Base-by-base conservation (phyloP, 2,888 invertebrate genomes). In the Unio delphinus region DNA sequence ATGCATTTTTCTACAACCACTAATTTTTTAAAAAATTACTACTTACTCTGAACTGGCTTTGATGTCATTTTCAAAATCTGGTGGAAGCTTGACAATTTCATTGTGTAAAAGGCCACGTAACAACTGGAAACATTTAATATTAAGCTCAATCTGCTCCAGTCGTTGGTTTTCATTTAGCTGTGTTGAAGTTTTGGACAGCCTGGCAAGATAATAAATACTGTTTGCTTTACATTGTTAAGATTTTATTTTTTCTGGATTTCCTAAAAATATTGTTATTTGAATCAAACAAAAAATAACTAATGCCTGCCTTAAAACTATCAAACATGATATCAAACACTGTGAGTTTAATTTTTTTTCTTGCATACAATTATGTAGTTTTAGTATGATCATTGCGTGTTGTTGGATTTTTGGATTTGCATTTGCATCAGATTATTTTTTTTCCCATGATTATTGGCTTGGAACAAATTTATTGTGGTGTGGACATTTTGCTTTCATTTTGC, bases 91-190 rank as follows among this genome's bases (percentile, higher is more conserved):
- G 67, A 89, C 80, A 54, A 87, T 83, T 75, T 89, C 87, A 67
- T 90, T 90, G 79, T 89, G 88, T 26, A 89, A 79, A 55, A 88
- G 71, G 26, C 84, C 89, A 6, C 89, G 72, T 28, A 89, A 76
- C 26, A 89, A 74, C 80, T 90, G 86, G 72, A 89, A 75, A 78
- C 89, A 89, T 70, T 89, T 89, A 23, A 87, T 74, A 80, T 89
- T 89, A 70, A 90, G 77, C 23, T 80, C 81, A 64, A 85, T 79
- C 74, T 88, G 88, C 23, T 85, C 85, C 8, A 87, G 69, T 55
- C 84, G 80, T 68, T 88, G 85, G 66, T 84, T 84, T 76, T 89
- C 89, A 65, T 76, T 82, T 66, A 86, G 73, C 62, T 82, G 79
- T 7, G 81, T 82, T 60, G 81, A 68, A 17, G 74, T 80, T 6